Percentiles rank a stretch among this genome's conserved stretches.
phyloP scores from a whole-genome alignment of 2,113 vertebrate species.

The Oreotrochilus melanogaster region DNA sequence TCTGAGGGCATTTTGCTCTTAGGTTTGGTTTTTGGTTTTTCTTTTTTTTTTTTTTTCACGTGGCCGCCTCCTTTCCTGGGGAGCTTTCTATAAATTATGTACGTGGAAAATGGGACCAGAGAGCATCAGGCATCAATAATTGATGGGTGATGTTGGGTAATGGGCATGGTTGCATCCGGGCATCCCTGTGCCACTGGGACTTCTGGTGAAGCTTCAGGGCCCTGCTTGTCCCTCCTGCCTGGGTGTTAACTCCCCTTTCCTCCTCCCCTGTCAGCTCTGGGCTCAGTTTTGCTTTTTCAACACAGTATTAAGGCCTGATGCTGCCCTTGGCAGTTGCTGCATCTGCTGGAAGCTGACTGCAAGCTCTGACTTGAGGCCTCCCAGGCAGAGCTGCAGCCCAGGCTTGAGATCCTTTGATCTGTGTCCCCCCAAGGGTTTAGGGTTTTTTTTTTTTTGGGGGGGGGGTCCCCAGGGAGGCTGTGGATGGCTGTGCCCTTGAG shows the following conservation, averaged over 20 bases:
- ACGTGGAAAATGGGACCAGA: conserved; percentile 73
- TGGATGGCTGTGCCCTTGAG: background rate
- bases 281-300: background rate
- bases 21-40: no score
- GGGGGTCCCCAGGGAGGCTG: fast-evolving
- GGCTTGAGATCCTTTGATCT: background rate
- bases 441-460: background rate
- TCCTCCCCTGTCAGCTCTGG: background rate
- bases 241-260: fast-evolving
- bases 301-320: background rate
- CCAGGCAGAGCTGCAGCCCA: background rate
- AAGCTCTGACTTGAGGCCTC: background rate
- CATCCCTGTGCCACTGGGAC: fast-evolving
- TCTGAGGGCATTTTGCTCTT: background rate
- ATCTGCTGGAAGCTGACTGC: background rate
- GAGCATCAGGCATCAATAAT: conserved; percentile 77
- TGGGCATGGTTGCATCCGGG: background rate
- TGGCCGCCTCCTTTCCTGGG: background rate
- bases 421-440: background rate
- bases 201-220: background rate
- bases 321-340: background rate
- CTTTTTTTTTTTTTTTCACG: background rate
- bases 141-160: conserved; percentile 17
- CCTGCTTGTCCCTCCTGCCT: background rate
- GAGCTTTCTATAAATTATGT: conserved; percentile 80